Percentiles rank a stretch among this genome's conserved stretches.
Evolutionary conservation across 2,113 vertebrate species (phyloP).

Genomic region (Phocoena sinus): DNA sequence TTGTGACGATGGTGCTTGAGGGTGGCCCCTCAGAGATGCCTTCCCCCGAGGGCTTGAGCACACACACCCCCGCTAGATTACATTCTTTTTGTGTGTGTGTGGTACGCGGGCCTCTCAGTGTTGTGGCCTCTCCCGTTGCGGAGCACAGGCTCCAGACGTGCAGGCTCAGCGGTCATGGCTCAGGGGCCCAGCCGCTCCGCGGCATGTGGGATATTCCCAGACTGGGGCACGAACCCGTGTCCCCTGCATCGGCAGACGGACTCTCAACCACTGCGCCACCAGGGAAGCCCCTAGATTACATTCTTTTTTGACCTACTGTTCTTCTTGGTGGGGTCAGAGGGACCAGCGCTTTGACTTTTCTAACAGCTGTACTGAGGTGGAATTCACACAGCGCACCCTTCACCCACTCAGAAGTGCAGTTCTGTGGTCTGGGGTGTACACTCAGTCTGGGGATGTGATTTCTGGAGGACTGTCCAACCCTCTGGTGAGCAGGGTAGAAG

Average conservation of each 20-base stretch:
- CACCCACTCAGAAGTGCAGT: rapidly evolving
- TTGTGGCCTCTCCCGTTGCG: too few relatives aligned
- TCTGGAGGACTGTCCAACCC: not conserved
- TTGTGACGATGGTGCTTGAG: rapidly evolving
- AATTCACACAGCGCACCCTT: rapidly evolving
- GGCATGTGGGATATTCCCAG: too few relatives aligned
- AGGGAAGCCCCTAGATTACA: too few relatives aligned
- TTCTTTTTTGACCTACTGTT: rapidly evolving
- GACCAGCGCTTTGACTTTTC: not conserved
- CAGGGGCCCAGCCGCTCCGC: too few relatives aligned
- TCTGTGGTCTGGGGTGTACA: not conserved
- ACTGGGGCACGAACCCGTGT: too few relatives aligned
- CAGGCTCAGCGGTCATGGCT: too few relatives aligned
- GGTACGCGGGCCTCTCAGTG: too few relatives aligned
- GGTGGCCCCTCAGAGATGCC: rapidly evolving
- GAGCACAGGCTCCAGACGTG: too few relatives aligned
- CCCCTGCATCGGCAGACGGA: too few relatives aligned
- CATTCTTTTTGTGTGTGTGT: too few relatives aligned
- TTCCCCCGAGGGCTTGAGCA: rapidly evolving
- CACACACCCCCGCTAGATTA: rapidly evolving
- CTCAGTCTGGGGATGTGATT: not conserved
- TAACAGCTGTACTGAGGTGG: not conserved
- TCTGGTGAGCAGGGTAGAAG: not conserved
- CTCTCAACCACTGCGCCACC: too few relatives aligned
- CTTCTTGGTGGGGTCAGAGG: not conserved